Conservation (phyloP, 2,888 invertebrate genomes). For the Calliopum simillimum region DNA sequence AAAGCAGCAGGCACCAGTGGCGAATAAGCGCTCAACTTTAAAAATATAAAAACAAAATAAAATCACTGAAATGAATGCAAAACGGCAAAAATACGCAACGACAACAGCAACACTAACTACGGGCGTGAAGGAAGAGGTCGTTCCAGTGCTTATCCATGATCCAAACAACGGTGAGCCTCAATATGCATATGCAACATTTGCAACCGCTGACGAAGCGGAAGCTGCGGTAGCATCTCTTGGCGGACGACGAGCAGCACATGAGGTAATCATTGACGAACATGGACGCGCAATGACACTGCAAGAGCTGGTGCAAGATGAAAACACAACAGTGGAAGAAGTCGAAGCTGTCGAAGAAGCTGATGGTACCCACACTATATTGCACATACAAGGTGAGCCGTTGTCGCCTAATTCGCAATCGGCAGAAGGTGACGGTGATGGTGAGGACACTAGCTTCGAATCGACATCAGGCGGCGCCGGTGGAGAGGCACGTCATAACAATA, state of each 20-base stretch:
- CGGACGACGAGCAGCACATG: slow-evolving; percentile 53
- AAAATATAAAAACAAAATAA: too few relatives aligned
- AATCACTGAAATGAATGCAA: slow-evolving; percentile 54
- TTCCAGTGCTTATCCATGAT: slow-evolving; percentile 60
- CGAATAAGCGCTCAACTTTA: too few relatives aligned
- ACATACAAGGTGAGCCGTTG: slow-evolving; percentile 48
- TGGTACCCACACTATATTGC: slow-evolving; percentile 60
- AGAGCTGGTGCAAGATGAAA: slow-evolving; percentile 56
- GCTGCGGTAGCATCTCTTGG: slow-evolving; percentile 61
- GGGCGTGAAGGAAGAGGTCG: slow-evolving; percentile 56
- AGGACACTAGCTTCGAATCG: slow-evolving; percentile 47
- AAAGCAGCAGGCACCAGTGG: too few relatives aligned
- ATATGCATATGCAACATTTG: slow-evolving; percentile 61
- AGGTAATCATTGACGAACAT: slow-evolving; percentile 63
- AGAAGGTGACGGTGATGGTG: slow-evolving; percentile 45
- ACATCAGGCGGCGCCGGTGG: slow-evolving; percentile 43
- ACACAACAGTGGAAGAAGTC: slow-evolving; percentile 55
- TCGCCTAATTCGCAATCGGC: slow-evolving; percentile 39
- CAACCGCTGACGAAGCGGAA: slow-evolving; percentile 58
- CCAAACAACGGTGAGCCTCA: slow-evolving; percentile 54
- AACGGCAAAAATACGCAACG: slow-evolving; percentile 57
- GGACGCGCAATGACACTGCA: slow-evolving; percentile 60
- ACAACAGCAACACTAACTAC: slow-evolving; percentile 45
- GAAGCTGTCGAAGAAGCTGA: slow-evolving; percentile 59
- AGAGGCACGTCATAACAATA: slow-evolving; percentile 51